Percentiles rank a stretch among this genome's conserved stretches.
Conservation (phyloP, 2,888 invertebrate species). For the Patella ulyssiponensis region DNA sequence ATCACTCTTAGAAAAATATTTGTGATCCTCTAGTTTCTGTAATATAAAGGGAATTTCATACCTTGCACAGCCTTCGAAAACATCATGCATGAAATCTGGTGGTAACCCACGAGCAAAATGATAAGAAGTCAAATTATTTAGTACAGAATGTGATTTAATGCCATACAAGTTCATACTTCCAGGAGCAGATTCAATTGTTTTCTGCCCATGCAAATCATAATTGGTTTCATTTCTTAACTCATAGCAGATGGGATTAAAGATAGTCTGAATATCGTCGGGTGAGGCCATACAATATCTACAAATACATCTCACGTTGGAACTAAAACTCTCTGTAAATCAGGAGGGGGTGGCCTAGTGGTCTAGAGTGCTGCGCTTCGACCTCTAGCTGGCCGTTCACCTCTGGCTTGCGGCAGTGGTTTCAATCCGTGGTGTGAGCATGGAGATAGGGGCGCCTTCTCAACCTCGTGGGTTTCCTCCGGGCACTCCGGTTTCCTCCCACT, state of each 20-base stretch:
- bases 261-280: constrained; percentile 2
- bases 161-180: constrained; percentile 11
- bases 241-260: background rate
- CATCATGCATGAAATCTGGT: constrained; percentile 28
- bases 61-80: constrained; percentile 23
- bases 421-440: no score
- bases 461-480: no score
- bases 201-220: constrained; percentile 1
- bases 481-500: no score
- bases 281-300: constrained; percentile 26
- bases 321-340: constrained; percentile 19
- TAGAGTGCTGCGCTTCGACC: no score
- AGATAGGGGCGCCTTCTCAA: no score
- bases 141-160: constrained; percentile 15
- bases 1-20: constrained; percentile 12
- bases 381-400: no score
- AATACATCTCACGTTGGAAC: constrained; percentile 4
- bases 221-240: background rate
- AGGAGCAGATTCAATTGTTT: background rate
- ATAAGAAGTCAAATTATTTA: constrained; percentile 19
- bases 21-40: constrained; percentile 10
- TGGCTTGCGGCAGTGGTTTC: no score
- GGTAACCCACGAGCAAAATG: constrained; percentile 15
- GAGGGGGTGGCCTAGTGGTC: no score
- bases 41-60: constrained; percentile 19